phyloP scores from a whole-genome alignment of 2,797 vertebrate genomes.

The Smutsia gigantea region DNA sequence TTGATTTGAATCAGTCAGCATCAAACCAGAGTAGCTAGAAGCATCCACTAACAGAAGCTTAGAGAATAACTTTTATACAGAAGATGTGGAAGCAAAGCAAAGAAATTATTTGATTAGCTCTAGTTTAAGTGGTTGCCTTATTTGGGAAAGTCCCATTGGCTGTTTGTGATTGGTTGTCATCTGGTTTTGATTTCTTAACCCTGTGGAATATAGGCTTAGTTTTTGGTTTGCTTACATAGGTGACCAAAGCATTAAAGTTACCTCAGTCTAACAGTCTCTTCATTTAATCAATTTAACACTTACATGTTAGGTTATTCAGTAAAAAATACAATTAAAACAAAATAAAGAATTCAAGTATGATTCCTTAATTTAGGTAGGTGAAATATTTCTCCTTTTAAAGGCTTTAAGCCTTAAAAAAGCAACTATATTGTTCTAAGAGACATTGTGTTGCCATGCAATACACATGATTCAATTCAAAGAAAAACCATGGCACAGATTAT shows the following conservation, averaged over 20 bases:
- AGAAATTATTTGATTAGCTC: not conserved
- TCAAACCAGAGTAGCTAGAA: not conserved
- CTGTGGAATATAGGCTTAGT: not conserved
- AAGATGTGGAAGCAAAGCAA: not conserved
- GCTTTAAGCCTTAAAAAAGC: not conserved
- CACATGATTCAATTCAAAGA: not conserved
- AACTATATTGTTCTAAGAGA: not conserved
- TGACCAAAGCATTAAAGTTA: not conserved
- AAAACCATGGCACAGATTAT: not conserved
- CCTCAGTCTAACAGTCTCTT: not conserved
- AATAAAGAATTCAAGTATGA: not conserved
- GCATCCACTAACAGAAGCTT: not conserved
- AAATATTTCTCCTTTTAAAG: not conserved
- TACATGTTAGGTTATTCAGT: not conserved
- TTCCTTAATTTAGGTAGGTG: not conserved
- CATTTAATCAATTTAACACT: not conserved
- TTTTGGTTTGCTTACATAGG: not conserved
- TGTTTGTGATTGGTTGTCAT: not conserved
- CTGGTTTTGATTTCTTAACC: not conserved
- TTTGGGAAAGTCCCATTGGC: not conserved
- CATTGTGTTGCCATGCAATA: not conserved
- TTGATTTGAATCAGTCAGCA: not conserved
- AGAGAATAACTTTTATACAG: not conserved
- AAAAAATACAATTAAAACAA: not conserved
- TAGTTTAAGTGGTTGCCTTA: not conserved